Evolutionary conservation across 2,797 vertebrate genomes (phyloP), one percentile per base, ranked within the genome.

Genomic region (Danio aesculapii): DNA sequence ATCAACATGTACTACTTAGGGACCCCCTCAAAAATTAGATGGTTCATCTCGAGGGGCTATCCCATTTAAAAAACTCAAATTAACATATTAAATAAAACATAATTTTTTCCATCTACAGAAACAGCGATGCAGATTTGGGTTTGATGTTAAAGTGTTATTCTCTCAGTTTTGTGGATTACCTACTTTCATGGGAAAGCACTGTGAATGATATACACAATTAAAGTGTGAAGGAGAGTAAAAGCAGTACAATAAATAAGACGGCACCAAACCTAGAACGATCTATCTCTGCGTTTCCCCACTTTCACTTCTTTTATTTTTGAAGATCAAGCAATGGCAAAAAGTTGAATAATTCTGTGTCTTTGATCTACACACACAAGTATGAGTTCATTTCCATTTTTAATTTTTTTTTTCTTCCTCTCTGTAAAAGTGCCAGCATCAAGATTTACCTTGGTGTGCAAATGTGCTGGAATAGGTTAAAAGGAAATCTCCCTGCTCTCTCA

Each of bases 281-380:
- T 85, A 86, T 93, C 89, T 84, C 88, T 85, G 90, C 89, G 67
- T 88, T 91, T 88, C 86, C 81, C 88, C 88, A 92, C 91, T 90
- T 94, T 92, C 57, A 86, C 80, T 83, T 83, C 87, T 89, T 91
- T 90, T 88, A 90, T 93, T 92, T 94, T 92, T 94, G 90, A 95
- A 95, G 94, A 95, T 96, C 95, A 96, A 95, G 94, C 93, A 90
- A 93, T 91, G 92, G 93, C 90, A 95, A 94, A 94, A 95, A 95
- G 92, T 95, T 94, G 93, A 96, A 94, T 94, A 93, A 95, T 94
- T 95, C 92, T 85, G 81, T 81, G 88, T 92, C 95, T 96, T 96
- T 96, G 95, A 96, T 96, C 94, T 95, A 84, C 81, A 68, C 72
- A 86, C 92, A 91, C 92, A 93, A 94, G 93, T 93, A 93, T 89